Base-by-base conservation (phyloP, 2,797 vertebrate species). In the Pelochelys cantorii region DNA sequence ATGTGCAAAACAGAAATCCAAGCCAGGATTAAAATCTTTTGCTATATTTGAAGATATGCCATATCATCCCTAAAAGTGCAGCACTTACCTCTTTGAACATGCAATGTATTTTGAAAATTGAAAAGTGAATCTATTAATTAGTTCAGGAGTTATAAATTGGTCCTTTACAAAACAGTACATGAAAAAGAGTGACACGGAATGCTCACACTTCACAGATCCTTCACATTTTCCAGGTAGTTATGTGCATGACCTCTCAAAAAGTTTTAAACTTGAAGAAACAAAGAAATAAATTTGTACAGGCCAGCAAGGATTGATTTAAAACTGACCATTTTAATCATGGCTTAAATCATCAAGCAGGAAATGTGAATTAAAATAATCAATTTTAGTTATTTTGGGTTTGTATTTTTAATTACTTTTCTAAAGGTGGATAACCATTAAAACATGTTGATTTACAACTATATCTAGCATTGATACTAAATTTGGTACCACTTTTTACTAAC, bases 121-220 rank as follows among this genome's bases (percentile, higher is more conserved):
- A 62, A 20, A 88, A 0, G 0, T n/a, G 14, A 87, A 79, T 0
- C 0, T 1, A 15, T 31, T 53, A 81, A 23, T 48, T 75, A 10
- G 3, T n/a, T 71, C 20, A 71, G 22, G 34, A 5, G 34, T 34
- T 37, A 37, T 22, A 71, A 71, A 34, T 71, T 34, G 68, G 20
- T 37, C 87, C 92, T 91, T 85, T 80, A 82, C 9, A n/a, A 57
- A 88, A 96, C 81, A 48, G 42, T 48, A 48, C 42, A 48, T 48
- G 42, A 48, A 48, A 48, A 48, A 48, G 42, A 48, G 42, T 48
- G 42, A 48, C 42, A 48, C 42, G 8, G 42, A 48, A 48, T 48
- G 42, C 42, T 48, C 42, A 37, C 34, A 71, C 31, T n/a, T 65
- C 31, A 62, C 22, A 88, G 11, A 42, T 5, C 22, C 25, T 92